Evolutionary conservation across 2,888 invertebrate species (phyloP), one percentile per base, ranked within the genome.

Genomic region (Alloplasta piceator): DNA sequence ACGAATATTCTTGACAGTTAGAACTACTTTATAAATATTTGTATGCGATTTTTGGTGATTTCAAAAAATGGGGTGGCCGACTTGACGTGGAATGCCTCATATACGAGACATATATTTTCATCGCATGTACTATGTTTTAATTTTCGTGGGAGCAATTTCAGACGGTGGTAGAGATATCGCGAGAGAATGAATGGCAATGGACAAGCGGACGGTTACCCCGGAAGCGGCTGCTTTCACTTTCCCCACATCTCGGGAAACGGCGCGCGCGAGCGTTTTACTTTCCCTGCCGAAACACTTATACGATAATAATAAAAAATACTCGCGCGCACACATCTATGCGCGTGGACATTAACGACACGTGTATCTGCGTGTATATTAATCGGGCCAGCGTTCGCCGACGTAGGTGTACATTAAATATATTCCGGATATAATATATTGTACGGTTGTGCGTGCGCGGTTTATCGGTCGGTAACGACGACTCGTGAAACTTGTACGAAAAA

Each of bases 191-290:
- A 10, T 5, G 48, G n/a, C 5, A 5, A 66, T 16, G 56, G 56
- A 14, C 38, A 46, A 5, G 67, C 56, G 58, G 73, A 74, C 78
- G 78, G 78, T 78, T 86, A 87, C 86, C 88, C 87, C 89, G 89
- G 87, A 89, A 89, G 87, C 82, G 73, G 66, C 63, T 39, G 89
- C 89, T 89, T 89, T 89, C 90, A 88, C 89, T 89, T 89, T 89
- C 89, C 86, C 90, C 87, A 86, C 87, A 80, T 84, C 78, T 84
- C 78, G 82, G 48, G 7, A 5, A 41, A 41, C 60, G 75, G 75
- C 76, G 73, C 52, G 78, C 68, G 80, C 73, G 75, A 74, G 73
- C 52, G 78, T 64, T 80, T 87, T 87, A 89, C 89, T 89, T 89
- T 89, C 89, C 87, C 87, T 87, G 82, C 79, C 26, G 75, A 80